Evolutionary conservation across 2,797 vertebrate genomes (phyloP).

Genomic region (Semotilus atromaculatus): DNA sequence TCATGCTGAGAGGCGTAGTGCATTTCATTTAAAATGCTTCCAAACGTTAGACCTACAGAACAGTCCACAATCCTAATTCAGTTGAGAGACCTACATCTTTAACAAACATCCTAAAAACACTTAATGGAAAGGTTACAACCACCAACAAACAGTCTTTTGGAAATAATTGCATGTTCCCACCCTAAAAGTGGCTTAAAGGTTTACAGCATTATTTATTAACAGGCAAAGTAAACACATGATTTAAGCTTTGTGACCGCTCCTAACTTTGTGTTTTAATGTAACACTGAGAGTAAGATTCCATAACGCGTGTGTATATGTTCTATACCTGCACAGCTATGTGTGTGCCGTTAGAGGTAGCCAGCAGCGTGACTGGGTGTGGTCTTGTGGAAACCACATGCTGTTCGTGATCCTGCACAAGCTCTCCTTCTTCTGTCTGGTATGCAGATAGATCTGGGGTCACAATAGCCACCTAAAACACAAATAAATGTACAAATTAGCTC

Average conservation of each 20-base stretch:
- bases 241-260: conserved; percentile 5
- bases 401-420: conserved; percentile 88
- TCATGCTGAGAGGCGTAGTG: not conserved
- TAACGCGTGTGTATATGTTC: not conserved
- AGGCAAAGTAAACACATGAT: conserved; percentile 16
- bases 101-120: conserved; percentile 9
- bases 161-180: not conserved
- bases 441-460: conserved; percentile 95
- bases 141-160: conserved; percentile 8
- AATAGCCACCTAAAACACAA: conserved; percentile 89
- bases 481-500: conserved; percentile 47
- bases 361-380: conserved; percentile 90
- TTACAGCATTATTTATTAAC: conserved; percentile 1
- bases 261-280: not conserved
- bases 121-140: not conserved
- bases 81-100: conserved; percentile 3
- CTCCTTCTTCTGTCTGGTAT: conserved; percentile 90
- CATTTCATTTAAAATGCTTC: not conserved
- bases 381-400: conserved; percentile 84
- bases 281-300: not conserved
- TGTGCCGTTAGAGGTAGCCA: conserved; percentile 98
- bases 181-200: not conserved
- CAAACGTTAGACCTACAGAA: conserved; percentile 9
- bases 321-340: conserved; percentile 97
- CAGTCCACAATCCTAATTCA: conserved; percentile 4